These are phyloP conservation scores for Zaprionus lineosus DNA, from an alignment of 2,888 invertebrate species.

Conservation along the genomic window DNA sequence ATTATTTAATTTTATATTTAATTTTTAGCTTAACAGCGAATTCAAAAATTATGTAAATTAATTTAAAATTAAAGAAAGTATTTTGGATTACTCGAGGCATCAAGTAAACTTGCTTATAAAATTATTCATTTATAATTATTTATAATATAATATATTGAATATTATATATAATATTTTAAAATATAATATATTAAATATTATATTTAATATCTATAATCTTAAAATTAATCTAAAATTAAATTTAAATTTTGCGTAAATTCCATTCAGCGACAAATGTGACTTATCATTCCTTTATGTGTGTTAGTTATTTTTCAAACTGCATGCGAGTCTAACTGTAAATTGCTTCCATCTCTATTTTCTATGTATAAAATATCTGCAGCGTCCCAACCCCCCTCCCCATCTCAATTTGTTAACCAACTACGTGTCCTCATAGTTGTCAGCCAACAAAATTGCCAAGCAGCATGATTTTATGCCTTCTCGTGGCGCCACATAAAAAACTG, in stretches of 20 bases:
- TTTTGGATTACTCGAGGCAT: too few relatives aligned
- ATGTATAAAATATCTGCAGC: constrained; percentile 24
- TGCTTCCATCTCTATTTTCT: too few relatives aligned
- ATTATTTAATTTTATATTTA: too few relatives aligned
- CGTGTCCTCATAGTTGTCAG: constrained; percentile 33
- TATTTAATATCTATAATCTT: too few relatives aligned
- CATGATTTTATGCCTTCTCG: constrained; percentile 47
- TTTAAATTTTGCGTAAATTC: not conserved
- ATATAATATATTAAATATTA: too few relatives aligned
- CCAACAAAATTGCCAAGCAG: constrained; percentile 38
- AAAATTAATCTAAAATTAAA: not conserved
- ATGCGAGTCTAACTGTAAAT: not conserved
- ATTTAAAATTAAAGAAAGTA: too few relatives aligned
- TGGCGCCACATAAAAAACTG: constrained; percentile 40
- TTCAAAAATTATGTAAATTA: too few relatives aligned
- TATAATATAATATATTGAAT: not conserved
- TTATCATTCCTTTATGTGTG: not conserved
- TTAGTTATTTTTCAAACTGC: constrained; percentile 1
- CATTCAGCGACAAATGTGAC: not conserved
- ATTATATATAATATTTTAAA: too few relatives aligned
- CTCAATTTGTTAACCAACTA: constrained; percentile 4
- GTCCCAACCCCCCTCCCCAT: constrained; percentile 38
- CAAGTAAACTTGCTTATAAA: too few relatives aligned
- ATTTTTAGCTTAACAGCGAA: too few relatives aligned
- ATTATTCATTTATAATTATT: too few relatives aligned